Base-by-base conservation (phyloP, 2,888 invertebrate species). In the Nephrotoma guestfalica region DNA sequence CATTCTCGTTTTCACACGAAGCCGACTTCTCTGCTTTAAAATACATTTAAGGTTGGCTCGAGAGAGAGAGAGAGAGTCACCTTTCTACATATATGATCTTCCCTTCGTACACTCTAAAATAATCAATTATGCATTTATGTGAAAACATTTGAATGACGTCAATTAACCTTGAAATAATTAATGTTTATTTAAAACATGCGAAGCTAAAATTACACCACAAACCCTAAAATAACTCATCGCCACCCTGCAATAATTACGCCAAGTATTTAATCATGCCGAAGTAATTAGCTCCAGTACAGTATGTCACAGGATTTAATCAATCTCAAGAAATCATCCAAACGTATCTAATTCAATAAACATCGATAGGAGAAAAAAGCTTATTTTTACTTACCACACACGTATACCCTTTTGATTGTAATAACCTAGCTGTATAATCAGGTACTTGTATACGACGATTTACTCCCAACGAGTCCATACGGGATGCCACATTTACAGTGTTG, bases 381-480 rank as follows among this genome's bases (percentile, higher is more conserved):
- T 15, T 18, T 42, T n/a, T 6, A 47, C 89, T 88, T 89, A 91
- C 92, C 89, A 90, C 89, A 88, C 91, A 92, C 0, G 91, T 91
- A 86, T 91, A 92, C 18, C 92, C 92, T 41, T 90, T 90, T 0
- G 88, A 87, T 87, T 89, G 89, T n/a, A 91, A 90, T 89, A 96
- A 94, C 91, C 94, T 94, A n/a, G 96, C 96, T 13, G 96, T 96
- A 87, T 95, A 94, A 89, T 94, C 94, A 15, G 97, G 96, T 87
- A 98, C 97, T 93, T 99, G 98, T 88, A 99, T 97, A 87, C 95
- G 94, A 89, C 96, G 97, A 92, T 96, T 95, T 71, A 95, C 94
- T 0, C 98, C 98, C 0, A 97, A 98, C 47, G 96, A 96, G 91
- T 99, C 98, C 98, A 98, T 99, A 51, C 98, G 93, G n/a, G 97